Base-by-base conservation (phyloP, 2,888 invertebrate species). In the Alviniconcha strummeri region DNA sequence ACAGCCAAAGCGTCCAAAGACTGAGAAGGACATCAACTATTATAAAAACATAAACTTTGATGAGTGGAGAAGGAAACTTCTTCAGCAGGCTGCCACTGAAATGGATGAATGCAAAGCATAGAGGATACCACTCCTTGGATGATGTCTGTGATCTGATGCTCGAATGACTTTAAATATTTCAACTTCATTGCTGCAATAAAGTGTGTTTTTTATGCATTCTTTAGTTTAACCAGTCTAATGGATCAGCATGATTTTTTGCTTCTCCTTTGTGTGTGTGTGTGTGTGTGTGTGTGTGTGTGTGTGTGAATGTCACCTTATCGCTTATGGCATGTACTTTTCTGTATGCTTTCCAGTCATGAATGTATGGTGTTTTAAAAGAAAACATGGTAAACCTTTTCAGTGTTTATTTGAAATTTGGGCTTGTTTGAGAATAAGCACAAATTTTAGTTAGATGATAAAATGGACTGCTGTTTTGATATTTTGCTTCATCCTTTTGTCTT, bases 11-110 rank as follows among this genome's bases (percentile, higher is more conserved):
- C 64, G 56, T 9, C 17, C 55, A 36, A 82, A 82, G 77, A 82
- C 17, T 6, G 77, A 82, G 69, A 82, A 82, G 67, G 82, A 82
- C 77, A 75, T 82, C 60, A 60, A 77, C 17, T 82, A 82, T 36
- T 82, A 77, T 67, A 82, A 76, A 69, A 75, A 82, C 5, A 77
- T 82, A 4, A 64, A 76, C 76, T 82, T 69, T 36, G 69, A 76
- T 11, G 75, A 82, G 56, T 82, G 82, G 82, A 76, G 55, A n/a
- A 76, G 56, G 54, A 76, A 82, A 19, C 56, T 82, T 36, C 69
- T 82, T 55, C 67, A 36, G 15, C 72, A 82, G 52, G 82, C 76
- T n/a, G 76, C 55, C 4, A 7, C 17, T 19, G 67, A 54, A 17
- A 54, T 54, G 15, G 55, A 67, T 54, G 69, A 80, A 52, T 69